Evolutionary conservation across 1,140 invertebrate genomes (phyloP), one percentile per base, ranked within the genome.

Genomic region (Aphis craccivora): DNA sequence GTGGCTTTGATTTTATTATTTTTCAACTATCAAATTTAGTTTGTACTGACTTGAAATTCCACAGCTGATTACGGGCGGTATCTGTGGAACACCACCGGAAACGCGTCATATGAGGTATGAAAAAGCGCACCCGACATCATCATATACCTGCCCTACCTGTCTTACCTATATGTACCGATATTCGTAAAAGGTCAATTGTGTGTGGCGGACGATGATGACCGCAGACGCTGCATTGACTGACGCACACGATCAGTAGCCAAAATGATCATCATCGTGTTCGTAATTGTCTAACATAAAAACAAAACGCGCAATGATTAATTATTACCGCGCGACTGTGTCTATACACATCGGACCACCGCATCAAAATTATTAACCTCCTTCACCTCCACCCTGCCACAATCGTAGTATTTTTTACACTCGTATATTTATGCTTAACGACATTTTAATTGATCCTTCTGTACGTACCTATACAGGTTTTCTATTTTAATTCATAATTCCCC

Each of bases 291-390:
- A 84, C 37, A 76, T 92, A 92, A 91, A 92, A 53, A 92, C 67
- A 92, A 89, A 83, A 92, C 60, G 81, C n/a, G 91, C 11, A 43
- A 92, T 92, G 91, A 92, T 92, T 92, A 83, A 92, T 92, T 48
- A 22, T 92, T 92, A 48, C 76, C 20, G n/a, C 67, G 67, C 20
- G 37, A 23, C 4, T 67, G 67, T 37, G 60, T 30, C 60, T 30
- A 67, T 67, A 67, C 40, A 55, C 35, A 25, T 45, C 22, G 87
- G 87, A 89, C 87, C 87, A 55, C 88, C 88, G 87, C 30, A 76
- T 89, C n/a, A 53, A 55, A 53, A 53, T 89, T 89, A 89, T 89
- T 89, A 23, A 37, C 35, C 48, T 55, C 51, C n/a, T 37, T 51
- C 87, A 48, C 51, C 87, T 22, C 25, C 18, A 22, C 2, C 51